Base-by-base conservation (phyloP, 1,140 invertebrate species). In the Stenopsyche tienmushanensis region DNA sequence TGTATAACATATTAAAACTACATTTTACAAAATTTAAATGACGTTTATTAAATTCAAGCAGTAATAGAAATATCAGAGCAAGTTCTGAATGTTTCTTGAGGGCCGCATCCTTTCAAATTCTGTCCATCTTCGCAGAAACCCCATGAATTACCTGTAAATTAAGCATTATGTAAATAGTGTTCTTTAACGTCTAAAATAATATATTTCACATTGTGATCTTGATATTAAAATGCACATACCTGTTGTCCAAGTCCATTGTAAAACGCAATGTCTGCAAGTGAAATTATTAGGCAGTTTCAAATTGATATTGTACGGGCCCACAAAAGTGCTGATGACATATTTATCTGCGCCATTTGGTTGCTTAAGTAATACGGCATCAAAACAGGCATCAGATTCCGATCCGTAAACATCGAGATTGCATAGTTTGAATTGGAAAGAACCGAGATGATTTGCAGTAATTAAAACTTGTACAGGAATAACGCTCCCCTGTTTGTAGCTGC, bases 41-140 rank as follows among this genome's bases (percentile, higher is more conserved):
- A n/a, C n/a, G n/a, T n/a, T n/a, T n/a, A n/a, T n/a, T n/a, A n/a
- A 13, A 34, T 34, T 34, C 13, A 34, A 47, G 44, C 7, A 47
- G 17, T 5, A 9, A 91, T 87, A 8, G 79, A 70, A 45, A 91
- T 81, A 73, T 91, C 89, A 1, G 88, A 83, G 72, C 89, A 91
- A 59, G 83, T 82, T 55, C 84, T 76, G 71, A 89, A 90, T 2
- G 79, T 83, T 75, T 90, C 89, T 71, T 89, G 87, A 1, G 78
- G 73, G 15, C 86, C 87, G 69, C 86, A 89, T 2, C 86, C 86
- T 10, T 83, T 1, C 20, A 69, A 72, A 3, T 71, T 71, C 3
- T 18, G 71, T 8, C 78, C 79, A 57, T 82, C 57, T 1, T 71
- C 71, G 69, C 85, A 87, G 1, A 65, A 45, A 1, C 85, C 84